A percentile compares a stretch with the other conserved stretches of the same genome.
Evolutionary conservation across 37 sponge, comb jelly and placozoan genomes (phyloP).

Genomic region (Hormiphora californensis): DNA sequence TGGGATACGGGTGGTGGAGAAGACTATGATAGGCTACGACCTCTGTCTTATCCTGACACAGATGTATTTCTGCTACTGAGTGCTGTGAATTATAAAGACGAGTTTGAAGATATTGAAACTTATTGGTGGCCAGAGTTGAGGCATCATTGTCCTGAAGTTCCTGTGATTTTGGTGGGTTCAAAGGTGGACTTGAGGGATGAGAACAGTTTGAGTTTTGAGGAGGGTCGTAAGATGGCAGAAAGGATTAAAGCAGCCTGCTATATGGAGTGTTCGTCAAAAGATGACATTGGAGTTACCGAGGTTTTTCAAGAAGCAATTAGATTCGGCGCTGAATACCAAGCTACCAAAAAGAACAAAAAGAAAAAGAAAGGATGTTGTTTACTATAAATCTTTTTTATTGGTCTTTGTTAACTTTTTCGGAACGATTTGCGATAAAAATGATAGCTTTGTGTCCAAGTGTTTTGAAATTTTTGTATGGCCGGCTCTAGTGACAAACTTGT

Average conservation of each 20-base stretch:
- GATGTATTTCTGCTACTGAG: background rate
- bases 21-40: background rate
- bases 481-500: no score
- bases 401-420: no score
- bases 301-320: background rate
- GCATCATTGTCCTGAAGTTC: background rate
- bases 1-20: conserved; percentile 18
- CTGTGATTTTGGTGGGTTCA: background rate
- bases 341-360: background rate
- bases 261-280: background rate
- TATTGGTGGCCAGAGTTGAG: background rate
- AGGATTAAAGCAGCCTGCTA: background rate
- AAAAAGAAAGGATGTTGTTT: background rate
- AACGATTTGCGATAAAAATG: no score
- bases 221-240: background rate
- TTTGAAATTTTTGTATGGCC: no score
- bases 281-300: background rate
- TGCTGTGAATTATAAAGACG: background rate
- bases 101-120: background rate
- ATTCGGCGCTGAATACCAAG: background rate
- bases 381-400: no score
- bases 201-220: no score
- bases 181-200: background rate
- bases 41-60: background rate
- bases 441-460: no score